Base-by-base conservation (phyloP, 2,113 vertebrate species). In the Cisticola juncidis region DNA sequence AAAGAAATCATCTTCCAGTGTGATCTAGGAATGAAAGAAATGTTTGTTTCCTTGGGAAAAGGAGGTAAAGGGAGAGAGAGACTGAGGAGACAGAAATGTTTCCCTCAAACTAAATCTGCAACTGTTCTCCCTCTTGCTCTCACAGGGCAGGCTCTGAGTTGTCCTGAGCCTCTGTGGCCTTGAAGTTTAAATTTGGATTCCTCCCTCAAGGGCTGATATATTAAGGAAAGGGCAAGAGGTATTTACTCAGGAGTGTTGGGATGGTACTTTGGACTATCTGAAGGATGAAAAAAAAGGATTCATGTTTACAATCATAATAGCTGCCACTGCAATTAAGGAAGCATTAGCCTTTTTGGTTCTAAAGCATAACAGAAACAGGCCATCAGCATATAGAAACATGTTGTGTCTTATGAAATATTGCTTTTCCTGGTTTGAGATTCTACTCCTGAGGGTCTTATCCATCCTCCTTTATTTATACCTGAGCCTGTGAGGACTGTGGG, bases 121-220 rank as follows among this genome's bases (percentile, higher is more conserved):
- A 4, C 51, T 88, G 33, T 78, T 69, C 42, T 91, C 48, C n/a
- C 40, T 24, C 40, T 68, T 12, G 1, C 26, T 93, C 20, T 93
- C 79, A 29, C 5, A 60, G 57, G 58, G 11, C 54, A 81, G 47
- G 28, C 35, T 81, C 23, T 50, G 68, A 73, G 79, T 45, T 86
- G 54, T 73, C 60, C 51, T 78, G 82, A 88, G 56, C 54, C 48
- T 81, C 58, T 62, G 65, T 80, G 78, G 45, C 92, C 79, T 90
- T 88, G 47, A 86, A 80, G 58, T 93, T 91, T 91, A 90, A 73
- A 90, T 88, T 82, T 70, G 35, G 58, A 83, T 95, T 94, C 57
- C 64, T 88, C 50, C 29, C 74, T 80, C 66, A 85, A 78, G 70
- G 56, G 19, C 51, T 79, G 73, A 47, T 87, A 38, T 76, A 54